Evolutionary conservation across 2,797 vertebrate genomes (phyloP), one percentile per base, ranked within the genome.

Genomic region (Lateolabrax maculatus): DNA sequence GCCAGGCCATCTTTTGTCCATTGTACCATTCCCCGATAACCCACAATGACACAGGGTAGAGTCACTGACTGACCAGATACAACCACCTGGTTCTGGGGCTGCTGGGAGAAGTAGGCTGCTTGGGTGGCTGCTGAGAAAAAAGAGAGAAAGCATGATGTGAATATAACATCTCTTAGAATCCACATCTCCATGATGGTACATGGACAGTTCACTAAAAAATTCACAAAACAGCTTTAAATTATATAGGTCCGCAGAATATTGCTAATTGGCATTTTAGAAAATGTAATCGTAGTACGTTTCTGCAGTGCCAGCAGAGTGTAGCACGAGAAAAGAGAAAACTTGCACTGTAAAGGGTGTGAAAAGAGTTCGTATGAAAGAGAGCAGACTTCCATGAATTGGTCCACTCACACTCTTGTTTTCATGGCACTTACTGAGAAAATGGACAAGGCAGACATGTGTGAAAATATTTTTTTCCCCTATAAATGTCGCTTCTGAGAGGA

Each of bases 1-100:
- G 97, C 97, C 86, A 98, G 91, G 37, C 97, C 97, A 23, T 98
- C 97, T 95, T 97, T 98, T 75, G 97, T 97, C 97, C 97, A 98
- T 77, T 98, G 97, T 65, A 98, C 97, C 93, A 97, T 96, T 44
- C 96, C 96, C 58, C 93, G 87, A 78, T 98, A 97, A 0, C 96
- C 95, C 52, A 96, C 94, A 19, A 97, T 95, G 66, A 95, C 95
- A 46, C 97, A 97, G 39, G 95, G 95, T 27, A 98, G 92, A 5
- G 95, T 96, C 71, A 97, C 97, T 0, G 96, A 96, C 56, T 94
- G 94, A n/a, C 96, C 96, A 2, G 95, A 84, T 34, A 97, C 92
- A 19, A 97, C 96, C 64, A 96, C 95, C 88, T 96, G 91, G 92
- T 98, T 96, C 71, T 96, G 94, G 2, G 97, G 97, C 87, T 98